Evolutionary conservation across 2,797 vertebrate species (phyloP).

Genomic region (Sebastes cheni): DNA sequence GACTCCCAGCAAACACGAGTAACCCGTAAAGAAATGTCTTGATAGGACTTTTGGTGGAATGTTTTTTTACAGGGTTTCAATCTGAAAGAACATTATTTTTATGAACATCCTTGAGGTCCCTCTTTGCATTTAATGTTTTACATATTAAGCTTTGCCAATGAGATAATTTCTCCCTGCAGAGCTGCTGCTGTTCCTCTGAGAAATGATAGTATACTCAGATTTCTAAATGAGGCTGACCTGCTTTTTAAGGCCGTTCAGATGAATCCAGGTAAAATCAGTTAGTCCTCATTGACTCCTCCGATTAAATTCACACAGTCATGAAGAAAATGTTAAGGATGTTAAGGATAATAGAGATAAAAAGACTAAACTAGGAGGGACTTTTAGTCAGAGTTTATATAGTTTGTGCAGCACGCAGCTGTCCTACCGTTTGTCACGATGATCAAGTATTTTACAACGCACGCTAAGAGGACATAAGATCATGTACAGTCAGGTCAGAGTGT

Average conservation of each 20-base stretch:
- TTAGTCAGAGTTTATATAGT: background rate
- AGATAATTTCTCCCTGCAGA: background rate
- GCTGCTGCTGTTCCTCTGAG: background rate
- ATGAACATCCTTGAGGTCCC: too few relatives aligned
- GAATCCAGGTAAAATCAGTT: background rate
- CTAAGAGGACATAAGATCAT: background rate
- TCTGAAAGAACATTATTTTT: too few relatives aligned
- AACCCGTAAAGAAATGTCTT: too few relatives aligned
- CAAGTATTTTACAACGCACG: background rate
- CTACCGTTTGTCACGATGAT: background rate
- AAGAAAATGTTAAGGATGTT: background rate
- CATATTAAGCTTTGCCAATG: background rate
- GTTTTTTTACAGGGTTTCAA: too few relatives aligned
- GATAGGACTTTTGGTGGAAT: too few relatives aligned
- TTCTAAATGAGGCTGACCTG: background rate
- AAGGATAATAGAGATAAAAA: too few relatives aligned
- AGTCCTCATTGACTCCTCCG: background rate
- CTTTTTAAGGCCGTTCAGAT: background rate
- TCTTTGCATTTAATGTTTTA: background rate
- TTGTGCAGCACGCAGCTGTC: background rate
- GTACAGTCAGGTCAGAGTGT: background rate
- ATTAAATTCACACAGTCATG: slow-evolving; percentile 1
- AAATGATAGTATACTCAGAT: background rate
- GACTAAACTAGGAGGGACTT: too few relatives aligned
- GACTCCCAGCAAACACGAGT: too few relatives aligned